These are phyloP conservation scores for Crotalus horridus DNA, from an alignment of 2,113 vertebrate genomes.

Conservation along the genomic window DNA sequence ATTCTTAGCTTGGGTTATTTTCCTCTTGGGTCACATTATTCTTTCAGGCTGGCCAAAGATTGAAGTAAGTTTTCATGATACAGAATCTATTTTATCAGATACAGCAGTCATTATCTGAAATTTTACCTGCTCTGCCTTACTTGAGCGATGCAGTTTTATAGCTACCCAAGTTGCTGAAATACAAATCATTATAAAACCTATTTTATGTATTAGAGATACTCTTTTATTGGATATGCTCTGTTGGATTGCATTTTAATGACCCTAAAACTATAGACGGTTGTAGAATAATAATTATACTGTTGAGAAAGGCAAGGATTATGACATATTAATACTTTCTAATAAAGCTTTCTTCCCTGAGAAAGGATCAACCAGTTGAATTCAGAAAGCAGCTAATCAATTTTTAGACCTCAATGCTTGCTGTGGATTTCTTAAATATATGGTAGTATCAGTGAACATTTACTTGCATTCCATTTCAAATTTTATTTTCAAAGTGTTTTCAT, in stretches of 20 bases:
- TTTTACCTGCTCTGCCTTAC: not conserved
- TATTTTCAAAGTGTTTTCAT: not conserved
- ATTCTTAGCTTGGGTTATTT: not conserved
- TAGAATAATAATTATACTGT: slow-evolving; percentile 57
- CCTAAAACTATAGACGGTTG: slow-evolving; percentile 44
- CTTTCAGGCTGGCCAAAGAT: not conserved
- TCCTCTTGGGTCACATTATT: not conserved
- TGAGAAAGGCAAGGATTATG: slow-evolving; percentile 16
- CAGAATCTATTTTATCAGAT: not conserved
- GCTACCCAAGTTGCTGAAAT: not conserved
- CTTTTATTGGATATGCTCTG: slow-evolving; percentile 53
- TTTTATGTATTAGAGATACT: slow-evolving; percentile 44
- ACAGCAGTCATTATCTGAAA: not conserved
- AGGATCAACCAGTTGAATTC: slow-evolving; percentile 4
- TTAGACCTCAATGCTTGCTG: not conserved
- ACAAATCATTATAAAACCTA: slow-evolving; percentile 40
- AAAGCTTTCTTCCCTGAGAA: not conserved
- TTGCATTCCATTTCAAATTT: not conserved
- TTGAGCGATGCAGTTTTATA: slow-evolving; percentile 21
- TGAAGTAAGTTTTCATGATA: not conserved
- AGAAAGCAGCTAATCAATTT: not conserved
- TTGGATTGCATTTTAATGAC: slow-evolving; percentile 66
- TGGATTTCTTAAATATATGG: not conserved
- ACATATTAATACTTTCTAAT: not conserved
- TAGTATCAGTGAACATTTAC: not conserved